Conservation (phyloP, 2,797 vertebrate species). For the Lagocephalus sceleratus region DNA sequence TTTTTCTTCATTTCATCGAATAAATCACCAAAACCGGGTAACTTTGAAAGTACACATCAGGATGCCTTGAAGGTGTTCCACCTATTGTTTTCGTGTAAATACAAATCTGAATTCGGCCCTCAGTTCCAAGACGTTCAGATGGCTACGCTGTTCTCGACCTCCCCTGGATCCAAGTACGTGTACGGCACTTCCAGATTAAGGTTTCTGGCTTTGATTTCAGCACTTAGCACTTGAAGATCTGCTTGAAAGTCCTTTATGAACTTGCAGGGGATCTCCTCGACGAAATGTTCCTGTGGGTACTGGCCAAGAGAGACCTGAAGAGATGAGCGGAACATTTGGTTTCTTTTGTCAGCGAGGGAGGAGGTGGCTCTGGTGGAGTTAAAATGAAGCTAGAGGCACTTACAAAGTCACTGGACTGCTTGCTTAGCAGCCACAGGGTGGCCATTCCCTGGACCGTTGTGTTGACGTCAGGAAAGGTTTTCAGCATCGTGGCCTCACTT, state of each 20-base stretch:
- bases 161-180: constrained; percentile 18
- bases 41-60: no score
- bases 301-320: constrained; percentile 13
- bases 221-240: constrained; percentile 9
- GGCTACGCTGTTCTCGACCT: constrained; percentile 27
- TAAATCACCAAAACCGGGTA: no score
- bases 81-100: no score
- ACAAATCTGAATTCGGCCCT: background rate
- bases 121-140: constrained; percentile 16
- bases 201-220: constrained; percentile 22
- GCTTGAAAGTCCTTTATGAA: constrained; percentile 17
- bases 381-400: constrained; percentile 11
- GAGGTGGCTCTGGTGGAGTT: no score
- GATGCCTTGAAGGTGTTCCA: no score
- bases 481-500: constrained; percentile 29
- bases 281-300: constrained; percentile 22
- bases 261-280: constrained; percentile 17
- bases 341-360: no score
- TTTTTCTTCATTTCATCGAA: no score
- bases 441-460: constrained; percentile 47
- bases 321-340: background rate
- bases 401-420: constrained; percentile 50
- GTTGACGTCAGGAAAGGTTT: constrained; percentile 37
- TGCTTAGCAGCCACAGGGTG: constrained; percentile 51
- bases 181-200: constrained; percentile 13